These are phyloP conservation scores for Mesembrinibis cayennensis DNA, from an alignment of 2,113 vertebrate genomes.

Conservation along the genomic window DNA sequence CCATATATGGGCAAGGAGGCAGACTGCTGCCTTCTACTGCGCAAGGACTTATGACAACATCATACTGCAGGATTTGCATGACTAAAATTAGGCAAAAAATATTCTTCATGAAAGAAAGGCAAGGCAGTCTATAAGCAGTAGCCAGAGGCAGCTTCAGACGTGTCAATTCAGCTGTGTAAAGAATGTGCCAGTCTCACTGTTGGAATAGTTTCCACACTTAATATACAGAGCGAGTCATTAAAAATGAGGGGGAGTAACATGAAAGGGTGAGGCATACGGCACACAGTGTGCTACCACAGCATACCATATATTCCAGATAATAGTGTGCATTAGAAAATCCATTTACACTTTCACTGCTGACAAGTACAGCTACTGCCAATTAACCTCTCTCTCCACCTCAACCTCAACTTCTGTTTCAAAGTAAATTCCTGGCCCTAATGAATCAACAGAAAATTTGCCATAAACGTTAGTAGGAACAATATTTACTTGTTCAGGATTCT, in stretches of 20 bases:
- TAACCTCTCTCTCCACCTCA: not conserved
- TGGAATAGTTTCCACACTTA: slow-evolving; percentile 21
- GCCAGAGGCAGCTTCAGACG: slow-evolving; percentile 29
- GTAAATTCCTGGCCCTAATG: not conserved
- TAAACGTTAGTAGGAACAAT: not conserved
- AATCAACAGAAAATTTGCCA: not conserved
- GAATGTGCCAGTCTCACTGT: slow-evolving; percentile 36
- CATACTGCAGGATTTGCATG: not conserved
- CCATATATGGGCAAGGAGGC: slow-evolving; percentile 53
- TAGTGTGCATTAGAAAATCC: not conserved
- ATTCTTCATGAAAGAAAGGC: not conserved
- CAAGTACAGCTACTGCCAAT: not conserved
- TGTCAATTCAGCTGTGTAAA: slow-evolving; percentile 45
- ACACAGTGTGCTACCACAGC: slow-evolving; percentile 47
- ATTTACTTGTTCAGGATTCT: not conserved
- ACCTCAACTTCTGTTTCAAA: not conserved
- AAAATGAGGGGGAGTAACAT: slow-evolving; percentile 42
- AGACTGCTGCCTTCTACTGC: not conserved
- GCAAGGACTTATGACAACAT: slow-evolving; percentile 15
- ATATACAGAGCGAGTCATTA: slow-evolving; percentile 29
- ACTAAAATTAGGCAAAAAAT: slow-evolving; percentile 37
- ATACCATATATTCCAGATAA: slow-evolving; percentile 49
- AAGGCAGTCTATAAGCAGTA: not conserved
- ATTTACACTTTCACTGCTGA: slow-evolving; percentile 47
- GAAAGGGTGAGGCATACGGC: slow-evolving; percentile 41